Base-by-base conservation (phyloP, 2,888 invertebrate species). In the Orgyia antiqua region DNA sequence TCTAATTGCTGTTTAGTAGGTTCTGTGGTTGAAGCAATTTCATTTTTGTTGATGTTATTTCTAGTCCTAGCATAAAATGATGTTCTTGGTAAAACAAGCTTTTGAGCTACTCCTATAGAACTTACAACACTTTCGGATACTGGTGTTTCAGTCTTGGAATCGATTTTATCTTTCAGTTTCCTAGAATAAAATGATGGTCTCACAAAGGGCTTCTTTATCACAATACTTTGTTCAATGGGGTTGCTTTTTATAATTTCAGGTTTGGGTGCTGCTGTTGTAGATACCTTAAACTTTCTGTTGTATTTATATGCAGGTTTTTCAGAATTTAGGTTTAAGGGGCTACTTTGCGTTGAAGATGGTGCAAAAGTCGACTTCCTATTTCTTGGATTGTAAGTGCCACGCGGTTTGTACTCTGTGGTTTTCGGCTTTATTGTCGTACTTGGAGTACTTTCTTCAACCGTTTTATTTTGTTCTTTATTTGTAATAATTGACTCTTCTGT, bases 61-160 rank as follows among this genome's bases (percentile, higher is more conserved):
- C 71, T 66, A 31, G 65, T 51, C 27, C 75, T 67, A 29, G 75
- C 66, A 42, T 82, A 82, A 48, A 74, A 82, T 13, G 78, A 72
- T 7, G 83, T 80, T 42, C 71, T 70, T 13, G 80, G 77, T 29
- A 82, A 51, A 13, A 57, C 49, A 3, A 52, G 49, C 33, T 52
- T 65, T 17, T 58, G 47, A 36, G 51, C 38, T 27, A 36, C 45
- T 26, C 48, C 51, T 8, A 49, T 52, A 39, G 36, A 39, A 17
- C 15, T 45, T 33, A 49, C 58, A 26, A 51, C 51, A 10, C 33
- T 43, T 24, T 47, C 30, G 9, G 37, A 45, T 2, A 37, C 23
- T 27, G 60, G 43, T 11, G 45, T 31, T 48, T 65, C 68, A 13
- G 67, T 60, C 23, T 58, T 61, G 12, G 41, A 44, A 36, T 49